Percentiles rank a stretch among this genome's conserved stretches.
These are phyloP conservation scores for Aviceda subcristata DNA, from an alignment of 2,113 vertebrate genomes.

Conservation along the genomic window DNA sequence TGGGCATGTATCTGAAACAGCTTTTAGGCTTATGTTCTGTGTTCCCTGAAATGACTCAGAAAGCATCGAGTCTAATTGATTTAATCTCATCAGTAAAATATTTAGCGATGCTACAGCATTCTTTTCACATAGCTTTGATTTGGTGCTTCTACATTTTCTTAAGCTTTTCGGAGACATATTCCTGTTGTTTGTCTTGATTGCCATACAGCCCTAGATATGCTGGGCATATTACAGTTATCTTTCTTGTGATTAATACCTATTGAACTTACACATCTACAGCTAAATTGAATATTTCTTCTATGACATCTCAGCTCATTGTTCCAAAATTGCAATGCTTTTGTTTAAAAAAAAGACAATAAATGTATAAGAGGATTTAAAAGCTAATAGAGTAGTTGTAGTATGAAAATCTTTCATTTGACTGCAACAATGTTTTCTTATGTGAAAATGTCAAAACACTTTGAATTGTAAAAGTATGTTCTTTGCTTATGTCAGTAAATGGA, in stretches of 20 bases:
- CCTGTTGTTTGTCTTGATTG: neutral
- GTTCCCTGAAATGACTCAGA: neutral
- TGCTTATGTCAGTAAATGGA: neutral
- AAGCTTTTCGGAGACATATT: neutral
- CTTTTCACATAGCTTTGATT: neutral
- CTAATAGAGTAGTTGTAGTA: neutral
- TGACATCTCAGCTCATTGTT: neutral
- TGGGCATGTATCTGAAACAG: neutral
- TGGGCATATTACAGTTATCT: neutral
- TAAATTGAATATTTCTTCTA: neutral
- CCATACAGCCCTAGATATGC: neutral
- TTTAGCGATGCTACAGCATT: neutral
- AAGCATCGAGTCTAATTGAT: neutral
- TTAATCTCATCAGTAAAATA: neutral
- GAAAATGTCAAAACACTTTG: neutral
- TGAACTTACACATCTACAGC: neutral
- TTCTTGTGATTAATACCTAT: neutral
- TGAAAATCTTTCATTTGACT: neutral
- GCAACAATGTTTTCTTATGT: neutral
- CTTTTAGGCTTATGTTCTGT: neutral
- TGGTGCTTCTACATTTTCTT: neutral
- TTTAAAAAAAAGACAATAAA: neutral
- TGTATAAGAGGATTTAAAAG: neutral
- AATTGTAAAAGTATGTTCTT: neutral
- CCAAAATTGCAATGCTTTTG: neutral